These are phyloP conservation scores for Miichthys miiuy DNA, from an alignment of 2,797 vertebrate genomes.

Conservation along the genomic window DNA sequence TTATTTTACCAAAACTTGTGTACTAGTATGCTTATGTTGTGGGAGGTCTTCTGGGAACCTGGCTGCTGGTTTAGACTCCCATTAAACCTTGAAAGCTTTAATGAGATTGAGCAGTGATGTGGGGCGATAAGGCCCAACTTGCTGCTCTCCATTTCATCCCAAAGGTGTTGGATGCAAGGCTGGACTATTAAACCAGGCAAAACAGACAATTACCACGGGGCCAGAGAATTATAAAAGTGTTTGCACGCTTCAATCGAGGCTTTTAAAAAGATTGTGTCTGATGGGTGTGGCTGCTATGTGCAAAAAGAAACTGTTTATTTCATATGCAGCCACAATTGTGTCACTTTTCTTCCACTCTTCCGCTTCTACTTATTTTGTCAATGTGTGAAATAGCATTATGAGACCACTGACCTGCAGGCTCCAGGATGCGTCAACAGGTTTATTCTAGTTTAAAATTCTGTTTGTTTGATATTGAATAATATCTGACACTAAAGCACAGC, in stretches of 20 bases:
- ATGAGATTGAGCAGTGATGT: not conserved
- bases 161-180: not conserved
- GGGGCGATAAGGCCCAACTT: not conserved
- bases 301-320: not conserved
- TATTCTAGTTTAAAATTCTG: not conserved
- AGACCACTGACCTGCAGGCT: not conserved
- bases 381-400: not conserved
- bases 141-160: not conserved
- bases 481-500: not conserved
- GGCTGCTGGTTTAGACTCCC: slow-evolving; percentile 3
- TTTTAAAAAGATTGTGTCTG: slow-evolving; percentile 1
- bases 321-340: not conserved
- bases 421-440: not conserved
- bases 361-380: not conserved
- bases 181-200: not conserved
- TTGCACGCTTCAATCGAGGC: not conserved
- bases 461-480: too few relatives aligned
- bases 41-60: not conserved
- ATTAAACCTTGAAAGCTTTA: slow-evolving; percentile 8
- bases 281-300: not conserved
- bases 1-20: not conserved
- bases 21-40: not conserved
- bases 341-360: not conserved
- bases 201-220: not conserved
- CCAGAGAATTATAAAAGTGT: not conserved